Evolutionary conservation across 2,113 vertebrate genomes (phyloP), one percentile per base, ranked within the genome.

Genomic region (Tenebrosternarchus preto): DNA sequence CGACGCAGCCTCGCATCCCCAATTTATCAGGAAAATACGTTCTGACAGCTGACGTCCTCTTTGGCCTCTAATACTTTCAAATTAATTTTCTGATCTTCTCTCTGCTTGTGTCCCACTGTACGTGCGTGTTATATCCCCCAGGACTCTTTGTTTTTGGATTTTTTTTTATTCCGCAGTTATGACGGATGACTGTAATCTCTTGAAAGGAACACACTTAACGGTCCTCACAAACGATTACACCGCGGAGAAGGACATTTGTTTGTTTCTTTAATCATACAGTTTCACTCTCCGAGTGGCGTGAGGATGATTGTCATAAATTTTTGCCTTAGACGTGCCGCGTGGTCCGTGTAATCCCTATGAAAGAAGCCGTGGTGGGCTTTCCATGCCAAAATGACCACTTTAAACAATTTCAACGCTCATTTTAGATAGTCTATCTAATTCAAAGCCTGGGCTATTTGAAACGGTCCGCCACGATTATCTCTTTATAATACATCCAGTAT

Each of bases 1-100:
- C 82, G 46, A 70, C 76, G 85, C 85, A 56, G 80, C 86, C n/a
- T n/a, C n/a, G 66, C 83, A 56, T 81, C 86, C 84, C n/a, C 77
- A 85, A 86, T 87, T 86, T 86, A 85, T 86, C 85, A 84, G 77
- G 76, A 76, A 89, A 92, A 92, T 89, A 33, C 87, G 81, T 90
- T 90, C 80, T 90, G 92, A 91, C 91, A 90, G 90, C 88, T 78
- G 88, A 85, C 88, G 87, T 89, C 91, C 88, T 87, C 87, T 86
- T 79, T 83, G 85, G 88, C 86, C 86, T 70, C 82, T 86, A 43
- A 87, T 87, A 87, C 88, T 86, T 90, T 78, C 68, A 87, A 79
- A 87, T 90, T 87, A 83, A 91, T 90, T 90, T 86, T 83, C 87
- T 86, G 85, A 80, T 88, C 78, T 78, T 80, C 81, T 86, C 84